Percentiles rank a stretch among this genome's conserved stretches.
Evolutionary conservation across 2,113 vertebrate species (phyloP).

Genomic region (Indri indri): DNA sequence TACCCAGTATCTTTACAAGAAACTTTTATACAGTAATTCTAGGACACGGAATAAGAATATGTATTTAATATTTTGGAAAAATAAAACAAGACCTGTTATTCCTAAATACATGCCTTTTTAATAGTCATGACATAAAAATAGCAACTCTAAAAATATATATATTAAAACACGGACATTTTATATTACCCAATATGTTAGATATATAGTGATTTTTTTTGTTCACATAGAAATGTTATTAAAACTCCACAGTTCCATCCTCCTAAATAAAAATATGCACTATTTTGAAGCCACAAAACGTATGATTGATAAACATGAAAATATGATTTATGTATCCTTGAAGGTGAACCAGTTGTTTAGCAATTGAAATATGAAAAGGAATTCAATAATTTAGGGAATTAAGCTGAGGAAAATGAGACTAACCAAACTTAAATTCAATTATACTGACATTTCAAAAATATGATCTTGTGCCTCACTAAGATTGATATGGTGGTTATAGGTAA

Average conservation of each 20-base stretch:
- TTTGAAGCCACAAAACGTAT: neutral
- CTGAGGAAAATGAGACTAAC: neutral
- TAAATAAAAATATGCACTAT: neutral
- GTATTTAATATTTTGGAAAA: neutral
- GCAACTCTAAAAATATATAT: neutral
- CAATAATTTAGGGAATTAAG: neutral
- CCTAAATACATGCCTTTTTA: neutral
- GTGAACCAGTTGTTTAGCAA: neutral
- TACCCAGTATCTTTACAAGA: neutral
- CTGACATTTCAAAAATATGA: neutral
- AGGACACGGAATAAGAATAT: neutral
- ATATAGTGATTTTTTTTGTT: neutral
- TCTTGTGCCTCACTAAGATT: neutral
- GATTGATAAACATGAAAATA: neutral
- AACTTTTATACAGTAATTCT: neutral
- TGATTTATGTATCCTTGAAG: neutral
- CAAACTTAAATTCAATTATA: neutral
- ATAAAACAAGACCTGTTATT: neutral
- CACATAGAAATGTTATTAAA: neutral
- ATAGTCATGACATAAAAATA: neutral
- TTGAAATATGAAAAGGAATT: neutral
- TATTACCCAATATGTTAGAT: neutral
- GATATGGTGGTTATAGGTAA: neutral
- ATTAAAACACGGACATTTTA: neutral
- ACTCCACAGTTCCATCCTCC: neutral